Base-by-base conservation (phyloP, 2,888 invertebrate genomes). In the Polydrusus cervinus region DNA sequence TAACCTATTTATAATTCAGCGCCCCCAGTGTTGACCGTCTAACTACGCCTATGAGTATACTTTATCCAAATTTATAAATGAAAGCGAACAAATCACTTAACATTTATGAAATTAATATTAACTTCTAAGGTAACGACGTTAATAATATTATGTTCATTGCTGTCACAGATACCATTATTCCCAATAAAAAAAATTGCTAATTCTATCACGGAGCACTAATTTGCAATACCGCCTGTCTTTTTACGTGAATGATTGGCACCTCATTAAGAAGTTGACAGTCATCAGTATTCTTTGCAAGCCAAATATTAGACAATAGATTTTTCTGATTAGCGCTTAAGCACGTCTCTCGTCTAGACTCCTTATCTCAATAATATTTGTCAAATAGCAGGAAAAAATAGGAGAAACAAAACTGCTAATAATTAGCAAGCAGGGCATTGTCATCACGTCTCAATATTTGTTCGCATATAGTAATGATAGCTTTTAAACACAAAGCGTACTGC, bases 261-360 rank as follows among this genome's bases (percentile, higher is more conserved):
- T 53, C 67, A 45, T 43, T 68, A 18, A 34, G 8, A 30, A 6
- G 34, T 20, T 11, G n/a, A 14, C 14, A 14, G 20, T 43, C 25
- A 68, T 40, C 40, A 55, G 53, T 68, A 55, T 68, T 68, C 40
- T 68, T 68, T 43, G 67, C 67, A 68, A 68, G 55, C 25, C 43
- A 40, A 68, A 68, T 55, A 68, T 43, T 55, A 43, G 53, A 53
- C 45, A 25, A 68, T 43, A 3, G 30, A 34, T 68, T 68, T 68
- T 68, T 57, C 14, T 14, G 43, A 55, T 55, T 68, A 55, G 30
- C 55, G 11, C 6, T 20, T 25, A 43, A 55, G 55, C 53, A 51
- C 25, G 25, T 25, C 45, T n/a, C 20, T 40, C 25, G 67, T 68
- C 67, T 68, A 68, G 67, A 68, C 67, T 43, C n/a, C 53, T 68